phyloP scores from a whole-genome alignment of 2,888 invertebrate genomes.

The Flexamia atlantica region DNA sequence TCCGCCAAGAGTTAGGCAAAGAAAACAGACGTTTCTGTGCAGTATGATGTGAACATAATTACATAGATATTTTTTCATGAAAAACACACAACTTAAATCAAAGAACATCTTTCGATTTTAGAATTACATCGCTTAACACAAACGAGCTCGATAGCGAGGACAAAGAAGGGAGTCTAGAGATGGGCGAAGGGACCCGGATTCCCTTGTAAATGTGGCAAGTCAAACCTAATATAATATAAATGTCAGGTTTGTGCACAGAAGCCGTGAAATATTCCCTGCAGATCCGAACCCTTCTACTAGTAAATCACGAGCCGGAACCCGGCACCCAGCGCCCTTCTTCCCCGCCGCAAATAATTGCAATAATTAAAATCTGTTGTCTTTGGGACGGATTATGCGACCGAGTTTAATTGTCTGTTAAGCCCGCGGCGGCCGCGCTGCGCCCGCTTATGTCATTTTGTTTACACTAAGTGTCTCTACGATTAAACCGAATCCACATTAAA shows the following conservation, averaged over 20 bases:
- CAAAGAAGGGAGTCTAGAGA: background rate
- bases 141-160: background rate
- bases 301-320: slow-evolving; percentile 53
- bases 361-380: slow-evolving; percentile 65
- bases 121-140: too few species aligned
- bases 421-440: background rate
- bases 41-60: too few species aligned
- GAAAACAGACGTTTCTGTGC: too few species aligned
- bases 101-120: too few species aligned
- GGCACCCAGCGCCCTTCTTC: background rate
- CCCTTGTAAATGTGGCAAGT: slow-evolving; percentile 46
- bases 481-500: slow-evolving; percentile 33
- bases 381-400: slow-evolving; percentile 53
- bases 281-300: slow-evolving; percentile 55
- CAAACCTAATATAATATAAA: slow-evolving; percentile 56
- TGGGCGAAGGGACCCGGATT: slow-evolving; percentile 20
- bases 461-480: slow-evolving; percentile 20
- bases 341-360: slow-evolving; percentile 63
- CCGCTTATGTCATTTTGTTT: slow-evolving; percentile 12
- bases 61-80: too few species aligned
- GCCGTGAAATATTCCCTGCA: slow-evolving; percentile 53
- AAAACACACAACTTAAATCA: too few species aligned
- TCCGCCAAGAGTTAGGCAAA: too few species aligned
- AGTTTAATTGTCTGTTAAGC: slow-evolving; percentile 57
- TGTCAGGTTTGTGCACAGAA: slow-evolving; percentile 58